Conservation (phyloP, 2,113 vertebrate species). For the Trogon surrucura region DNA sequence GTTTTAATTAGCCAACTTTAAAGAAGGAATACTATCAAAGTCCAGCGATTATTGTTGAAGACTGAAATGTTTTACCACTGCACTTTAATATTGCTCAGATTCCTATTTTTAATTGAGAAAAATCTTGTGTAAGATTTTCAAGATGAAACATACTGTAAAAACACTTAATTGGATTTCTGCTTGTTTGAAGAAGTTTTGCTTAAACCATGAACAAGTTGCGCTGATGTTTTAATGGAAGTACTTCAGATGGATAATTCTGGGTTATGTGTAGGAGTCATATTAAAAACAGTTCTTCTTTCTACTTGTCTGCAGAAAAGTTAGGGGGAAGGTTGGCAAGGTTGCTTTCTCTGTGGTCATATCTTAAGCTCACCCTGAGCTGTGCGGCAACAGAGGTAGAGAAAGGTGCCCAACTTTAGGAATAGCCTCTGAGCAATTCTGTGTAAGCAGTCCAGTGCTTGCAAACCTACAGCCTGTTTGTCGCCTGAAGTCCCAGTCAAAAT, state of each 20-base stretch:
- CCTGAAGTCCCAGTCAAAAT: not conserved
- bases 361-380: not conserved
- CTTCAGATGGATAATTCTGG: not conserved
- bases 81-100: not conserved
- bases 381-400: not conserved
- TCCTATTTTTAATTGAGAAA: not conserved
- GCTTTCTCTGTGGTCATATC: not conserved
- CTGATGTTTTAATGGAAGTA: not conserved
- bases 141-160: not conserved
- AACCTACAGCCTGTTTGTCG: not conserved
- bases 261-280: not conserved
- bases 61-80: not conserved
- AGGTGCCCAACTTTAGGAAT: not conserved
- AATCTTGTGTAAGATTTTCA: not conserved
- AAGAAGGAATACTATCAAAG: not conserved
- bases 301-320: not conserved
- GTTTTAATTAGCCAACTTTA: not conserved
- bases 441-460: not conserved
- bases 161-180: not conserved
- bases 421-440: not conserved
- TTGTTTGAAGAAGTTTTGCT: not conserved
- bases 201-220: not conserved
- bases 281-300: not conserved
- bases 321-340: not conserved
- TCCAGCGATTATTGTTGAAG: not conserved